Percentiles rank a stretch among this genome's conserved stretches.
These are phyloP conservation scores for Cremastobaeus sp. DNA, from an alignment of 2,888 invertebrate genomes.

Conservation along the genomic window DNA sequence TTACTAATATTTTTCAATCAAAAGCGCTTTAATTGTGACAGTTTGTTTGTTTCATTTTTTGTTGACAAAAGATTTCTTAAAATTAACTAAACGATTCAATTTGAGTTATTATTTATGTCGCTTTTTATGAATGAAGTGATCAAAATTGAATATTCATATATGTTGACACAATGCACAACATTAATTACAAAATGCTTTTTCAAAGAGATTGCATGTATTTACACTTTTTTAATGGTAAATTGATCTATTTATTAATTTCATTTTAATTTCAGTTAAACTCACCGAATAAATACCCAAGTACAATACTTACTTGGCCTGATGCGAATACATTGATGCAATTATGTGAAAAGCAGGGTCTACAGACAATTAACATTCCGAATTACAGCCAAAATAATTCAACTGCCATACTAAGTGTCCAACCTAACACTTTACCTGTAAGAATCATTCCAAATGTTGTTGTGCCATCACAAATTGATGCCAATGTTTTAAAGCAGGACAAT, in stretches of 20 bases:
- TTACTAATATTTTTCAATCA: not conserved
- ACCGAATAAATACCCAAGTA: conserved; percentile 71
- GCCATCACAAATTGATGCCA: conserved; percentile 68
- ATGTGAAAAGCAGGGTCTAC: conserved; percentile 74
- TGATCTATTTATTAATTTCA: conserved; percentile 20
- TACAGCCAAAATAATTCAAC: conserved; percentile 73
- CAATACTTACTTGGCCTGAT: conserved; percentile 73
- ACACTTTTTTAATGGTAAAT: too few species aligned
- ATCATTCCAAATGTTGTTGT: conserved; percentile 73
- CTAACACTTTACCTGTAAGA: conserved; percentile 71
- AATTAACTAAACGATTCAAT: too few species aligned
- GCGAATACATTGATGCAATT: conserved; percentile 73
- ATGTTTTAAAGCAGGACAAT: conserved; percentile 63
- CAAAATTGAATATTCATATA: too few species aligned
- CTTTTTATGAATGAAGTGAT: too few species aligned
- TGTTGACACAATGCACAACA: too few species aligned
- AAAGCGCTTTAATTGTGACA: too few species aligned
- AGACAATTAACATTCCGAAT: conserved; percentile 75
- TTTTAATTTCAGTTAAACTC: conserved; percentile 67
- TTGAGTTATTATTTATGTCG: too few species aligned
- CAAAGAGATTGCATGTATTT: too few species aligned
- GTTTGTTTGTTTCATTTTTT: conserved; percentile 8
- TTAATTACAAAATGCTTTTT: too few species aligned
- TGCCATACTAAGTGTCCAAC: conserved; percentile 68
- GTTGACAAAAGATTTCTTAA: too few species aligned